Base-by-base conservation (phyloP, 2,797 vertebrate genomes). In the Neopelma chrysocephalum region DNA sequence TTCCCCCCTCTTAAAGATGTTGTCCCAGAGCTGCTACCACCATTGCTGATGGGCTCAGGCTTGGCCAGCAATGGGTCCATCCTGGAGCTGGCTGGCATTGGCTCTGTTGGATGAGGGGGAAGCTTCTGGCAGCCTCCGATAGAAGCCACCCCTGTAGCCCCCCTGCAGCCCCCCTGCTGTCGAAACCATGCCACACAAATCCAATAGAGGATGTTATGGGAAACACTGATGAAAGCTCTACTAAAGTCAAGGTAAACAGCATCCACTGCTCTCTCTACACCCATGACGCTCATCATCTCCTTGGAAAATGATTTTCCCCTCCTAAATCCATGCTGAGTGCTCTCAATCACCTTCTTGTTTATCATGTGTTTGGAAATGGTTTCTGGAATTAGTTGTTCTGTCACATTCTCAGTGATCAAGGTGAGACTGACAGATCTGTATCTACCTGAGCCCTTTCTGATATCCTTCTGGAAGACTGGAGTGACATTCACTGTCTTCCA, bases 41-140 rank as follows among this genome's bases (percentile, higher is more conserved):
- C 13, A 5, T 4, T 0, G 0, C 32, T 11, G 34, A 29, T 26
- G 1, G 15, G 7, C 17, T 58, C 0, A 0, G 6, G 26, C 22
- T 25, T 26, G 47, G 47, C 10, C 53, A 26, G 22, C 6, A 29
- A 14, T 1, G 9, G 6, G 6, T 12, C 7, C 32, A 15, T 56
- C 42, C 50, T 16, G 32, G 47, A 43, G 34, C 31, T 6, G 25
- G 12, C 34, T 72, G 66, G 18, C 15, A 50, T 1, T 51, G 3
- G 61, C 20, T 45, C 43, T 83, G 13, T n/a, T 4, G 8, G 43
- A 57, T 5, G 7, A 31, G 29, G 43, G 43, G 20, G 10, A 45
- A 58, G 5, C 25, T 71, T 57, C 72, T 51, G 50, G 20, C 12
- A 64, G 8, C 29, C 64, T 45, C 57, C 51, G 43, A 19, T 20